These are phyloP conservation scores for Drosophila cognata DNA, from an alignment of 2,888 invertebrate species.

Conservation along the genomic window DNA sequence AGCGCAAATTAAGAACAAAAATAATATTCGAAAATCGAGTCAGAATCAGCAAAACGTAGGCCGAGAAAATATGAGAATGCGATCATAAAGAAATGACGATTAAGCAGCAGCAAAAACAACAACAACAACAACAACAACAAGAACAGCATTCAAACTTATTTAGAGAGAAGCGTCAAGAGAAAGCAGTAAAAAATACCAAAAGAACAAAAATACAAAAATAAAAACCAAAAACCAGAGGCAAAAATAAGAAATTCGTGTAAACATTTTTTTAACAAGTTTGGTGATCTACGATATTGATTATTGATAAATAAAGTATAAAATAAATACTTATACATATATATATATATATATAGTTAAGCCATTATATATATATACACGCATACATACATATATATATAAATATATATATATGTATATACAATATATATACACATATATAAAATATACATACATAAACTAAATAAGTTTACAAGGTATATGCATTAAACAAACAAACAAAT, in stretches of 20 bases:
- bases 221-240: constrained; percentile 24
- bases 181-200: not conserved
- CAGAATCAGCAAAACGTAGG: constrained; percentile 40
- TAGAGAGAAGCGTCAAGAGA: constrained; percentile 40
- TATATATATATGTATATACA: constrained; percentile 59
- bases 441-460: constrained; percentile 77
- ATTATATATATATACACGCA: constrained; percentile 63
- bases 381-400: constrained; percentile 41
- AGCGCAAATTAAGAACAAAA: constrained; percentile 58
- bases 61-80: constrained; percentile 21
- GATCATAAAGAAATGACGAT: constrained; percentile 18
- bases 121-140: constrained; percentile 17
- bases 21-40: constrained; percentile 19
- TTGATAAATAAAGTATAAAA: constrained; percentile 68
- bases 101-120: constrained; percentile 19
- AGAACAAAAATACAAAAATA: constrained; percentile 5
- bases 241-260: constrained; percentile 69
- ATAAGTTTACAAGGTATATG: constrained; percentile 77
- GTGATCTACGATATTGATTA: constrained; percentile 83
- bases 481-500: constrained; percentile 58
- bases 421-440: constrained; percentile 63
- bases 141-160: constrained; percentile 26
- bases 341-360: constrained; percentile 71
- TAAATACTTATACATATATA: constrained; percentile 53
- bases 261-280: constrained; percentile 82